Evolutionary conservation across 2,797 vertebrate species (phyloP).

Genomic region (Anabacerthia variegaticeps): DNA sequence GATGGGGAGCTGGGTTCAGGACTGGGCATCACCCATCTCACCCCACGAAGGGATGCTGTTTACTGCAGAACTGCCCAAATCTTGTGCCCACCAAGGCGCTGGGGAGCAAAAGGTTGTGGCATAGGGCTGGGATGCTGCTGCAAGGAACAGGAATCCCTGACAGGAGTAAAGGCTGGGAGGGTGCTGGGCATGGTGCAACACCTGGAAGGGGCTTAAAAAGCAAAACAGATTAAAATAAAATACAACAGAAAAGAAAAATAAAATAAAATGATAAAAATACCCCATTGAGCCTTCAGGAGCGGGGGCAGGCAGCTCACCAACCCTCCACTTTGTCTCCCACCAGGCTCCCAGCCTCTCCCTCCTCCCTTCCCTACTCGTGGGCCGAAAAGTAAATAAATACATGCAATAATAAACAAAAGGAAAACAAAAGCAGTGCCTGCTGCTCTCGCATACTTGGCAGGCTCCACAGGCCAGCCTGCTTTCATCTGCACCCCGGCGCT

Average conservation of each 20-base stretch:
- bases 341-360: slow-evolving; percentile 29
- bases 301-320: background rate
- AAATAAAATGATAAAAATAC: background rate
- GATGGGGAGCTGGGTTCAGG: rapidly evolving
- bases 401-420: slow-evolving; percentile 37
- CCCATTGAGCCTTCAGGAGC: background rate
- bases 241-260: background rate
- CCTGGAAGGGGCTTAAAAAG: background rate
- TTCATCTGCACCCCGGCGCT: slow-evolving; percentile 28
- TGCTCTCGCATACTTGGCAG: slow-evolving; percentile 27
- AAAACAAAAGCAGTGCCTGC: slow-evolving; percentile 50
- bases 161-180: background rate
- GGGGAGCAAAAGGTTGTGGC: background rate
- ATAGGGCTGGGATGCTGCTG: background rate
- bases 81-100: rapidly evolving
- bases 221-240: background rate
- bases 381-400: slow-evolving; percentile 52
- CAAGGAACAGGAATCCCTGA: background rate
- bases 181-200: background rate
- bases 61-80: background rate
- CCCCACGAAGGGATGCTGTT: background rate
- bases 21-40: background rate
- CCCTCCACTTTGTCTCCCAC: background rate
- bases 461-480: background rate
- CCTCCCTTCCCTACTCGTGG: slow-evolving; percentile 1